phyloP scores from a whole-genome alignment of 2,113 vertebrate genomes.

The Oryctolagus cuniculus region mOryCun1.1 NC_091432.1:126282001-126282500 shows the following conservation, averaged over 20 bases:
- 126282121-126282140: background rate
- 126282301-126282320: conserved; percentile 49
- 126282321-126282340: conserved; percentile 54
- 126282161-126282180: background rate
- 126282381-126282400: conserved; percentile 89
- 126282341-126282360: conserved; percentile 75
- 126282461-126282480: conserved; percentile 89
- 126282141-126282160: background rate
- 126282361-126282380: conserved; percentile 87
- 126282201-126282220: background rate
- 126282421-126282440: conserved; percentile 85
- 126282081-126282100: background rate
- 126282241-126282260: conserved; percentile 4
- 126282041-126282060: rapidly evolving
- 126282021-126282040: rapidly evolving
- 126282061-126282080: rapidly evolving
- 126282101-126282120: rapidly evolving
- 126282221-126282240: background rate
- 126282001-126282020: rapidly evolving
- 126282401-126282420: conserved; percentile 86
- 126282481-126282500: conserved; percentile 84
- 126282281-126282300: background rate
- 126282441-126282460: conserved; percentile 89
- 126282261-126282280: background rate
- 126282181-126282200: background rate